phyloP scores from a whole-genome alignment of 1,140 invertebrate genomes.

The Trissolcus basalis region DNA sequence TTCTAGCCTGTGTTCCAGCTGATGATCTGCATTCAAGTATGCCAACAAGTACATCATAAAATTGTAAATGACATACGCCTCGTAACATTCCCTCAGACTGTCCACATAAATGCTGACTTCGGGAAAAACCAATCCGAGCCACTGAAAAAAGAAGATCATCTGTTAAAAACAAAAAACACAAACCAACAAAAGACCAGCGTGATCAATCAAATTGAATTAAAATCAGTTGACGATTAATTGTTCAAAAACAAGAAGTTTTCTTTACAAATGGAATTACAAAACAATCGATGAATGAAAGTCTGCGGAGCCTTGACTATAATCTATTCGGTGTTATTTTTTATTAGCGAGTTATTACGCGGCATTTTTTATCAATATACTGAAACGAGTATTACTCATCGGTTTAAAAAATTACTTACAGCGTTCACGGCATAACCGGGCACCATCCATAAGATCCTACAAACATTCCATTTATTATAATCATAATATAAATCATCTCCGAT shows the following conservation, averaged over 20 bases:
- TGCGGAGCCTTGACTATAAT: constrained; percentile 57
- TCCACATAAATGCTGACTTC: constrained; percentile 93
- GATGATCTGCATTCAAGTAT: constrained; percentile 89
- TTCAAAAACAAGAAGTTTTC: too few relatives aligned
- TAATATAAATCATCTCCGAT: too few relatives aligned
- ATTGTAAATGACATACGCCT: constrained; percentile 98
- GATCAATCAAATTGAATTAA: too few relatives aligned
- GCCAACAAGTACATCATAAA: constrained; percentile 97
- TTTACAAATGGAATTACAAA: constrained; percentile 4
- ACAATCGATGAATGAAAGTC: not conserved
- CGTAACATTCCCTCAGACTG: constrained; percentile 95
- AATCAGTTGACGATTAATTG: too few relatives aligned
- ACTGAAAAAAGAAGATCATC: constrained; percentile 75
- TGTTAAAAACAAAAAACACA: constrained; percentile 4
- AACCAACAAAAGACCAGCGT: not conserved
- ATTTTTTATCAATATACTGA: too few relatives aligned
- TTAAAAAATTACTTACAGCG: constrained; percentile 80
- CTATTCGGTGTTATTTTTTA: constrained; percentile 69
- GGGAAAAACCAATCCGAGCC: constrained; percentile 89
- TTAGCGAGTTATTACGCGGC: not conserved
- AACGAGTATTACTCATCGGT: too few relatives aligned
- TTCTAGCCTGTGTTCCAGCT: constrained; percentile 87
- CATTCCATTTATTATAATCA: constrained; percentile 33
- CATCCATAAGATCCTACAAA: constrained; percentile 96
- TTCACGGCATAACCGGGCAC: constrained; percentile 97